Percentiles rank a stretch among this genome's conserved stretches.
Conservation (phyloP, 2,797 vertebrate genomes). For the Lemur catta region DNA sequence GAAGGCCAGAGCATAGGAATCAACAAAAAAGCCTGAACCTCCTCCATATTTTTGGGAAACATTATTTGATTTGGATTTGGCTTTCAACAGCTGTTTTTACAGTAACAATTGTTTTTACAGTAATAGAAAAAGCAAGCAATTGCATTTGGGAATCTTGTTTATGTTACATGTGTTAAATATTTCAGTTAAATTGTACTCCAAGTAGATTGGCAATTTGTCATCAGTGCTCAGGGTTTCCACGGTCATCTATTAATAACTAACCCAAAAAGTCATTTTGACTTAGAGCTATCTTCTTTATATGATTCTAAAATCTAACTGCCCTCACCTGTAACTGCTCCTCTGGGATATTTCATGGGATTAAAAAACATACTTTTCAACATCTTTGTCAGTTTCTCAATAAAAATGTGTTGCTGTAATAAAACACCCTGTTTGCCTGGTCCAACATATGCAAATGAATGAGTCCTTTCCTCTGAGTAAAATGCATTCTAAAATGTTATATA, state of each 20-base stretch:
- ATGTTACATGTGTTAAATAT: background rate
- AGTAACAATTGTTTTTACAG: background rate
- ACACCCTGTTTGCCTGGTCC: constrained; percentile 20
- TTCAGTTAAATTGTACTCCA: constrained; percentile 31
- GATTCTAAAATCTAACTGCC: constrained; percentile 54
- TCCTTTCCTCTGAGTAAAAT: constrained; percentile 54
- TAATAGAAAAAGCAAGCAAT: background rate
- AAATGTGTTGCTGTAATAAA: constrained; percentile 70
- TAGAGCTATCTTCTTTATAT: constrained; percentile 52
- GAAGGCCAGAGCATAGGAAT: background rate
- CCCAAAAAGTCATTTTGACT: constrained; percentile 57
- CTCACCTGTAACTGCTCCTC: constrained; percentile 29
- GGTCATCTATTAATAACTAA: constrained; percentile 4
- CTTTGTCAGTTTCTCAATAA: constrained; percentile 79
- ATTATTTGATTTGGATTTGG: background rate
- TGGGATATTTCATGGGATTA: constrained; percentile 41
- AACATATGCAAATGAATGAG: constrained; percentile 67
- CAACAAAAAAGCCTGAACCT: background rate
- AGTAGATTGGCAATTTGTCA: background rate
- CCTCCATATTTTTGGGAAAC: background rate
- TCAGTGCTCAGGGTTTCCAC: background rate
- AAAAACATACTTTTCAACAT: background rate
- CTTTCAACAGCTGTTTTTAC: background rate
- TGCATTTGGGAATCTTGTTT: background rate
- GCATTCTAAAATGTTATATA: constrained; percentile 74